These are phyloP conservation scores for Lutra lutra DNA, from an alignment of 2,797 vertebrate genomes.

Conservation along the genomic window DNA sequence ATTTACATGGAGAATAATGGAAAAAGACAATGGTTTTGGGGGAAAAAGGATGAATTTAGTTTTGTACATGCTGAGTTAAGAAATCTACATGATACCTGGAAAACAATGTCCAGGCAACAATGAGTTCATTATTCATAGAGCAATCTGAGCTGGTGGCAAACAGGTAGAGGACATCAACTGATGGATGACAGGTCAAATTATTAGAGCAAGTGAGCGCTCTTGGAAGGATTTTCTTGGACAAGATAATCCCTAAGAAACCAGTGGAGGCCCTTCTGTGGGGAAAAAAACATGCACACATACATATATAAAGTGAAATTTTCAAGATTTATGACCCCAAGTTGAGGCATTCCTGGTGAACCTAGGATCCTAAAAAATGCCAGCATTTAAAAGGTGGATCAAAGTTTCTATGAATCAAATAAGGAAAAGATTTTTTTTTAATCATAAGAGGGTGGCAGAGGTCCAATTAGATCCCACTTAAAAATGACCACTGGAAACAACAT, in stretches of 20 bases:
- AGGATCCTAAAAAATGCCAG: not conserved
- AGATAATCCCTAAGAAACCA: not conserved
- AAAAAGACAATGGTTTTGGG: not conserved
- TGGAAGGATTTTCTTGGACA: not conserved
- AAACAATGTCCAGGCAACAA: not conserved
- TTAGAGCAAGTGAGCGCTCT: not conserved
- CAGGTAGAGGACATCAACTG: not conserved
- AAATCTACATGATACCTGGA: not conserved
- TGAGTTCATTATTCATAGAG: not conserved
- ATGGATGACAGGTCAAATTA: not conserved
- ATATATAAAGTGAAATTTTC: not conserved
- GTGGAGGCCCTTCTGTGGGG: not conserved
- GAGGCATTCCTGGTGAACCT: not conserved
- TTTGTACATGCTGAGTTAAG: not conserved
- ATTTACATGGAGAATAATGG: not conserved
- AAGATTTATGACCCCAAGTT: not conserved
- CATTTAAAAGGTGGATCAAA: not conserved
- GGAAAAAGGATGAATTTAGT: not conserved
- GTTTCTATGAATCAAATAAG: not conserved
- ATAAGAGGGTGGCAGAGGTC: not conserved
- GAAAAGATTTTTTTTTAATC: not conserved
- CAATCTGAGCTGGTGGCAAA: not conserved
- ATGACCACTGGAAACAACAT: too few relatives aligned
- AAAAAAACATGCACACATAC: not conserved
- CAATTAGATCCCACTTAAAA: not conserved